Evolutionary conservation across 2,888 invertebrate species (phyloP).

Genomic region (Drosophila paracracens): DNA sequence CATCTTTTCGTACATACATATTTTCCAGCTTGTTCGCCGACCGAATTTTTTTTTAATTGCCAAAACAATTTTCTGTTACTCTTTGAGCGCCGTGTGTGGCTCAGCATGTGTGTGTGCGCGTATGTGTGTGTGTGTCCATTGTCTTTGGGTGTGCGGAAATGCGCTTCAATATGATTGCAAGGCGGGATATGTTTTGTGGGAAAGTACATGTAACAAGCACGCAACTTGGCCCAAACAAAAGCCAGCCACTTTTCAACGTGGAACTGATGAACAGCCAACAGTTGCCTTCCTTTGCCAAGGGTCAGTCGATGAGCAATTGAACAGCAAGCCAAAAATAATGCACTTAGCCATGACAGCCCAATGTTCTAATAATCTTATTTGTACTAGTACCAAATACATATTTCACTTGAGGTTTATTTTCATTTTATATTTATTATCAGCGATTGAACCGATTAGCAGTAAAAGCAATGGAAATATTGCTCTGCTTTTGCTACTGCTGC

Average conservation of each 20-base stretch:
- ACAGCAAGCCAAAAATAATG: background rate
- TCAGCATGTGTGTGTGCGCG: constrained; percentile 7
- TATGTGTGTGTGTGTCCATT: constrained; percentile 44
- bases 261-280: constrained; percentile 12
- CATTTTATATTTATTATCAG: background rate
- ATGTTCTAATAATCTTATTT: background rate
- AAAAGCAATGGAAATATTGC: background rate
- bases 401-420: background rate
- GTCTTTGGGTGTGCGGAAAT: constrained; percentile 59
- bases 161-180: constrained; percentile 50
- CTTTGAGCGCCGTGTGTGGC: constrained; percentile 59
- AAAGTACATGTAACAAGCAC: constrained; percentile 58
- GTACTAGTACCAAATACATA: background rate
- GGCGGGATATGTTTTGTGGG: constrained; percentile 51
- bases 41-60: constrained; percentile 67
- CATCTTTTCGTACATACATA: constrained; percentile 50
- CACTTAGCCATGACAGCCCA: background rate
- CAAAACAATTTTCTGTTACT: constrained; percentile 64
- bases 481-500: too few species aligned
- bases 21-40: constrained; percentile 59
- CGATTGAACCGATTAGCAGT: background rate
- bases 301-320: constrained; percentile 2
- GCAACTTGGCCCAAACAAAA: constrained; percentile 50
- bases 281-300: background rate
- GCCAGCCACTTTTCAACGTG: constrained; percentile 5